Base-by-base conservation (phyloP, 1,140 invertebrate species). In the Formica selysi region DNA sequence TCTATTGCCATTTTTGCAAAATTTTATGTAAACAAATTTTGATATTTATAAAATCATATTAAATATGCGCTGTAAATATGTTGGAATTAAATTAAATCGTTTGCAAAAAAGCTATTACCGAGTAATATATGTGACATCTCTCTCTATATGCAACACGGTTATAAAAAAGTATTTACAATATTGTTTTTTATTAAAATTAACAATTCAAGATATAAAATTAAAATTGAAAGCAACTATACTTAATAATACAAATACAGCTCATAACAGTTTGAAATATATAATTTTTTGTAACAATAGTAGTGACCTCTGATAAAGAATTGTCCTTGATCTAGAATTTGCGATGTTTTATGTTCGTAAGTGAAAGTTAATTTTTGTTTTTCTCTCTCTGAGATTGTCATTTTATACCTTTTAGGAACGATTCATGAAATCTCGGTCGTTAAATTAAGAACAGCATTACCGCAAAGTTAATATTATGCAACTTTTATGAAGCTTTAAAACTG, bases 401-500 rank as follows among this genome's bases (percentile, higher is more conserved):
- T 48, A 22, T 22, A 22, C 22, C 22, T 22, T 22, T 22, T 22
- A 70, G n/a, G 48, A 26, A 54, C 36, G 1, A 70, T 38, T 22
- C 22, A 22, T 22, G 22, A 41, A n/a, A 32, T n/a, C 2, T 13
- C 16, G 19, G n/a, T 6, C n/a, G 29, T 51, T 65, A 78, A 79
- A 67, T 67, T 54, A 79, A 79, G 8, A 67, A 68, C 8, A 1
- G 8, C 44, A 29, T 68, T 26, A 29, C 26, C 6, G 6, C 6
- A 8, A 36, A 0, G 29, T 54, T 67, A 67, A 79, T 67, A 54
- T 79, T 67, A 54, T 54, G n/a, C 8, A 79, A 51, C 7, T 54
- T 57, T 79, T 57, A 38, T 32, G 16, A 62, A 54, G n/a, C 29
- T 48, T 36, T 51, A 65, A 48, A 76, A 4, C 13, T 13, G 10